Percentiles rank a stretch among this genome's conserved stretches.
phyloP scores from a whole-genome alignment of 2,888 invertebrate species.

The Hoplodrina blanda region DNA sequence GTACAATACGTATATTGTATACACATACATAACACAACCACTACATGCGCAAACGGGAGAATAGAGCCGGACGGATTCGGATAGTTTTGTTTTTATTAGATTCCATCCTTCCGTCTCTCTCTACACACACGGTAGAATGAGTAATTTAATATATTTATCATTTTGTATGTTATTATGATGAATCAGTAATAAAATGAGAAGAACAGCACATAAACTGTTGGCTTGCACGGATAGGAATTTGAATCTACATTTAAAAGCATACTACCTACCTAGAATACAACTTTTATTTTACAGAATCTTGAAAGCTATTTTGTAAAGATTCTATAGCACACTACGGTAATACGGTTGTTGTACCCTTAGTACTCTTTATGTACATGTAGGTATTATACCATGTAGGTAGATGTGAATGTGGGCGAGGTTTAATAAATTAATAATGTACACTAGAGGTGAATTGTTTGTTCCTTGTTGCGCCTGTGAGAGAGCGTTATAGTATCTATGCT shows the following conservation, averaged over 20 bases:
- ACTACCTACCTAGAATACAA: neutral
- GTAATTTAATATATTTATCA: constrained; percentile 55
- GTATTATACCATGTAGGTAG: constrained; percentile 41
- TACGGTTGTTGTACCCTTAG: constrained; percentile 45
- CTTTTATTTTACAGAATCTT: too few species aligned
- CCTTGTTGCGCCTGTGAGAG: constrained; percentile 17
- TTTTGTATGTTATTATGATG: constrained; percentile 33
- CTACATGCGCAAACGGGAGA: constrained; percentile 71
- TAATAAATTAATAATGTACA: constrained; percentile 54
- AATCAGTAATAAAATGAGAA: constrained; percentile 18
- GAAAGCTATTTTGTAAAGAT: neutral
- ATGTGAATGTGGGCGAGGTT: constrained; percentile 53
- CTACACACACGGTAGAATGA: constrained; percentile 66
- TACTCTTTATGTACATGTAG: constrained; percentile 19
- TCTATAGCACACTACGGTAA: constrained; percentile 28
- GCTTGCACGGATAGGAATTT: constrained; percentile 14
- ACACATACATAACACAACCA: constrained; percentile 63
- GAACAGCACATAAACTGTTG: constrained; percentile 7
- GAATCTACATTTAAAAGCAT: constrained; percentile 10
- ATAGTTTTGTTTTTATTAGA: constrained; percentile 82
- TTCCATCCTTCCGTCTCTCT: constrained; percentile 76
- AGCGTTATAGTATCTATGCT: neutral
- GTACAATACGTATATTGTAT: constrained; percentile 18
- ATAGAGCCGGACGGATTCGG: constrained; percentile 70
- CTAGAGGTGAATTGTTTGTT: constrained; percentile 23